These are phyloP conservation scores for Loriculus beryllinus DNA, from an alignment of 2,797 vertebrate species.

Conservation along the genomic window DNA sequence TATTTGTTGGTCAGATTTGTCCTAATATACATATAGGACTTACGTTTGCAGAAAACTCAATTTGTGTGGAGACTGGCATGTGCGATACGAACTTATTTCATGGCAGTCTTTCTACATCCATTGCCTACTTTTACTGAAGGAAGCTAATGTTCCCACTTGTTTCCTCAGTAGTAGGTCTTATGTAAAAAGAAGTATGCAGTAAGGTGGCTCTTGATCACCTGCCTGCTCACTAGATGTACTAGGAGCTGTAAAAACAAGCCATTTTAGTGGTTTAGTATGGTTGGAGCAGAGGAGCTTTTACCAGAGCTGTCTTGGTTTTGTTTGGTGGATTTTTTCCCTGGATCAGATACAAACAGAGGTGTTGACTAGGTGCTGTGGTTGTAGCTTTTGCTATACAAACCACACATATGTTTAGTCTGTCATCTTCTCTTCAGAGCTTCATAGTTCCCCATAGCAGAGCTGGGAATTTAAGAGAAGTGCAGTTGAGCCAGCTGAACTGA, in stretches of 20 bases:
- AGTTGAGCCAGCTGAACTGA: neutral
- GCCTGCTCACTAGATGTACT: neutral
- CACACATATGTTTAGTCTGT: neutral
- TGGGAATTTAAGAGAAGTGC: neutral
- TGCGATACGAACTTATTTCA: neutral
- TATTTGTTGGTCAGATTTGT: neutral
- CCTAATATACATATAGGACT: neutral
- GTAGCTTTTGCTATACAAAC: neutral
- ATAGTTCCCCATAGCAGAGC: neutral
- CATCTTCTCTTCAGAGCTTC: neutral
- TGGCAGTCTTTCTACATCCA: neutral
- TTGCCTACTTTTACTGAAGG: neutral
- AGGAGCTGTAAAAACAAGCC: neutral
- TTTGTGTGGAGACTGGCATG: neutral
- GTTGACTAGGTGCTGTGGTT: neutral
- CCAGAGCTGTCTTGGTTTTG: neutral
- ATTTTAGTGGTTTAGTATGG: neutral
- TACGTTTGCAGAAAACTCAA: neutral
- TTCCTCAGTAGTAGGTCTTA: neutral
- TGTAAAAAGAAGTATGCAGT: neutral
- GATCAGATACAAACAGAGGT: neutral
- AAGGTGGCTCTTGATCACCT: slow-evolving; percentile 30
- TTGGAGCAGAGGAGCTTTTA: neutral
- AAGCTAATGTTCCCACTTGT: neutral
- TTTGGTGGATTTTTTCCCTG: neutral